phyloP scores from a whole-genome alignment of 2,888 invertebrate species.

The Lasioglossum morio region DNA sequence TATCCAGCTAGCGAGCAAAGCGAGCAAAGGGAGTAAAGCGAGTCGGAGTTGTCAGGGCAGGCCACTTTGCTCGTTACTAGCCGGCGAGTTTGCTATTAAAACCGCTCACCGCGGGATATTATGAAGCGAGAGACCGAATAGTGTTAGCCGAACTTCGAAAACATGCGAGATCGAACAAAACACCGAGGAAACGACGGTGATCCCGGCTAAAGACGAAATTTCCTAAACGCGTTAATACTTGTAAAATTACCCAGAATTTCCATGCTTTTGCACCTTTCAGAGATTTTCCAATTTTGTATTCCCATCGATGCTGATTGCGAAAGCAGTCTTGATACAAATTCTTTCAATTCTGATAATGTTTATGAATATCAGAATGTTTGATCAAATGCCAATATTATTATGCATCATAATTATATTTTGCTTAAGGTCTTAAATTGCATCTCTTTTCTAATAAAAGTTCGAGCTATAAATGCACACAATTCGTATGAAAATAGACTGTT shows the following conservation, averaged over 20 bases:
- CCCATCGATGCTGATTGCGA: not conserved
- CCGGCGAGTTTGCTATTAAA: slow-evolving; percentile 2
- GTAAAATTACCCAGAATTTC: not conserved
- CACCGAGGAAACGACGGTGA: not conserved
- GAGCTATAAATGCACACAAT: too few species aligned
- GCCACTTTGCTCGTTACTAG: not conserved
- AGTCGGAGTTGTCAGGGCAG: not conserved
- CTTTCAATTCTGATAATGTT: too few species aligned
- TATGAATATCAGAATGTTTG: too few species aligned
- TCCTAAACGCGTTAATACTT: not conserved
- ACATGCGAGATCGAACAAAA: not conserved
- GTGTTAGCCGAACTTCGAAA: not conserved
- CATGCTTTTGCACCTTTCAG: not conserved
- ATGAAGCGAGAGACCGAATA: not conserved
- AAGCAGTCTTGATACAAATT: too few species aligned
- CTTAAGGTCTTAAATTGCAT: too few species aligned
- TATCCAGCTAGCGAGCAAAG: not conserved
- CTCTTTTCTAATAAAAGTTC: too few species aligned
- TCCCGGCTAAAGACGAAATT: not conserved
- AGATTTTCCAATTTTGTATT: not conserved
- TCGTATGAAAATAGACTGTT: too few species aligned
- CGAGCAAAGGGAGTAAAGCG: not conserved
- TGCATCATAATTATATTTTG: too few species aligned
- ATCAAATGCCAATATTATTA: too few species aligned
- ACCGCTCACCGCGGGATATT: not conserved